Evolutionary conservation across 35 echinoderm and acorn worm species (phyloP).

Genomic region (Holothuria glaberrima): DNA sequence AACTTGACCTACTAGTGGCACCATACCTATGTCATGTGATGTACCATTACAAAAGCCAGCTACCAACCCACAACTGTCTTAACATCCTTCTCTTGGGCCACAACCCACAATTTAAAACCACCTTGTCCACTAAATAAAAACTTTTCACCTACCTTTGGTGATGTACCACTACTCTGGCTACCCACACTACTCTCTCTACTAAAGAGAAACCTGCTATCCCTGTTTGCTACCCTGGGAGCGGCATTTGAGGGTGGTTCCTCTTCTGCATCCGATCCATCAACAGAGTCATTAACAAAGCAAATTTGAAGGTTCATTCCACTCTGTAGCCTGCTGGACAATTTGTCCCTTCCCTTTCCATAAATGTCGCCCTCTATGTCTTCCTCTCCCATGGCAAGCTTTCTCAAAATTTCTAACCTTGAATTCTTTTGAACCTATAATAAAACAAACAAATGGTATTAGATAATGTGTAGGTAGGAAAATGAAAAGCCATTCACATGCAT

Average conservation of each 20-base stretch:
- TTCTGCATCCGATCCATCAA: conserved; percentile 88
- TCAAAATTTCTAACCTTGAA: conserved; percentile 85
- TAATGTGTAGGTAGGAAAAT: no score
- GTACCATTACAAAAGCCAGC: no score
- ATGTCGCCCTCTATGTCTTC: conserved; percentile 96
- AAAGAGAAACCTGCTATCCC: conserved; percentile 71
- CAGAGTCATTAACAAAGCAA: conserved; percentile 94
- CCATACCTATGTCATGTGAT: no score
- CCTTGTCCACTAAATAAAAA: no score
- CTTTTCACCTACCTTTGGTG: conserved; percentile 76
- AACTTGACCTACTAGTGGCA: no score
- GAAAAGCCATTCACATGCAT: no score
- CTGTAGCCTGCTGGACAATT: conserved; percentile 83
- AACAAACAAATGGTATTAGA: not conserved
- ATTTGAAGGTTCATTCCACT: conserved; percentile 99
- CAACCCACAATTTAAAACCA: no score
- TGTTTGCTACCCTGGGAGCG: conserved; percentile 58
- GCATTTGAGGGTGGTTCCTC: conserved; percentile 60
- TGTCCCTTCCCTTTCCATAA: conserved; percentile 96
- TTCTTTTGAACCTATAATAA: conserved; percentile 80
- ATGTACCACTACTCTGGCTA: conserved; percentile 72
- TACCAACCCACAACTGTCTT: no score
- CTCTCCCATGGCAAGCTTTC: conserved; percentile 88
- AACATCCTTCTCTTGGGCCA: no score
- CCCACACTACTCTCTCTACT: conserved; percentile 83